These are phyloP conservation scores for Drosophila dunni DNA, from an alignment of 1,140 invertebrate species.

Conservation along the genomic window DNA sequence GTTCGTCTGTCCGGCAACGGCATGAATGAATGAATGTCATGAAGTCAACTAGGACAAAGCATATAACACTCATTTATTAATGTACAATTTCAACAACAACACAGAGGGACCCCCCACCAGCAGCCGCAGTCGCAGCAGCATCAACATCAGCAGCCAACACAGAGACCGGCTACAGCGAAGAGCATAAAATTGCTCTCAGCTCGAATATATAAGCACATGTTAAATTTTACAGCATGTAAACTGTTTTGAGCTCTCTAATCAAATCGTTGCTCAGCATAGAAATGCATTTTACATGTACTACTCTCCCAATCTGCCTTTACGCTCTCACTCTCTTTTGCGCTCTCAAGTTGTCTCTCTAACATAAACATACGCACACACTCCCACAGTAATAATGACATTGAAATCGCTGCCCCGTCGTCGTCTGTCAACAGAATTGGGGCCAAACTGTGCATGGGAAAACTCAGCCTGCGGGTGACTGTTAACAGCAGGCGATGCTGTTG, in stretches of 20 bases:
- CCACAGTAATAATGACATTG: slow-evolving; percentile 71
- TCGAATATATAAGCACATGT: slow-evolving; percentile 23
- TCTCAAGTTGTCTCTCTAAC: slow-evolving; percentile 10
- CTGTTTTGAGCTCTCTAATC: slow-evolving; percentile 62
- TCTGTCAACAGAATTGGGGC: slow-evolving; percentile 67
- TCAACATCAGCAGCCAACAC: not conserved
- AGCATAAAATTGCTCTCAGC: slow-evolving; percentile 35
- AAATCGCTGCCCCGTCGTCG: slow-evolving; percentile 53
- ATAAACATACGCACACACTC: slow-evolving; percentile 14
- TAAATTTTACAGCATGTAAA: slow-evolving; percentile 55
- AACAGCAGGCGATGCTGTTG: slow-evolving; percentile 51
- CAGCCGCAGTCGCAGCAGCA: not conserved
- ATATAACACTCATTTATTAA: slow-evolving; percentile 82
- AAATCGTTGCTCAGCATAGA: slow-evolving; percentile 57
- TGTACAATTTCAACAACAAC: slow-evolving; percentile 63
- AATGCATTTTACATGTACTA: slow-evolving; percentile 33
- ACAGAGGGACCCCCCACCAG: slow-evolving; percentile 11
- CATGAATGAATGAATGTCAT: slow-evolving; percentile 81
- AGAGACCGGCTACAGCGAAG: slow-evolving; percentile 42
- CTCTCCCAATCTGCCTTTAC: slow-evolving; percentile 8
- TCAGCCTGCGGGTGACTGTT: slow-evolving; percentile 53
- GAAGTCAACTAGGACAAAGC: slow-evolving; percentile 82
- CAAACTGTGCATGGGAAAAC: slow-evolving; percentile 16
- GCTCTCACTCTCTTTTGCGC: slow-evolving; percentile 11
- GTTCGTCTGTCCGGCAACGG: slow-evolving; percentile 34